Percentiles rank a stretch among this genome's conserved stretches.
Conservation (phyloP, 2,113 vertebrate species). For the Eptesicus fuscus region DNA sequence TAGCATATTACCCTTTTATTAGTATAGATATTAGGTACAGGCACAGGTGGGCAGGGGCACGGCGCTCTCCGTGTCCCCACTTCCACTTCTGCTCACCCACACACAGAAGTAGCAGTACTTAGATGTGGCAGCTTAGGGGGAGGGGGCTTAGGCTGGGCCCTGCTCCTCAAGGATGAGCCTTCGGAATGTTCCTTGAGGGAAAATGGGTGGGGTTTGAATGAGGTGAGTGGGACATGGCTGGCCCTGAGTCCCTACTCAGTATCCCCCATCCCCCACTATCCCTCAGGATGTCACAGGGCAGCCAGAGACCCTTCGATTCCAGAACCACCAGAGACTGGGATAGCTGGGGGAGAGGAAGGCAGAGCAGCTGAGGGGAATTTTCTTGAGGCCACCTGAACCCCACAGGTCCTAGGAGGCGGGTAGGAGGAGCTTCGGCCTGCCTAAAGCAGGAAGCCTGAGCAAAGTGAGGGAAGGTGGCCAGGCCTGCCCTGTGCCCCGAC, state of each 20-base stretch:
- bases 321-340: constrained; percentile 41
- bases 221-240: background rate
- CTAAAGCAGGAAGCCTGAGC: constrained; percentile 12
- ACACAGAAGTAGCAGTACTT: constrained; percentile 69
- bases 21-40: constrained; percentile 76
- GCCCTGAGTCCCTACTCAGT: background rate
- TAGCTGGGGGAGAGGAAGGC: background rate
- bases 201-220: background rate
- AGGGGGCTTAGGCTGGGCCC: background rate
- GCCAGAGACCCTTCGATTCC: constrained; percentile 41
- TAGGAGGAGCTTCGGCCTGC: background rate
- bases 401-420: background rate
- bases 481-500: constrained; percentile 20
- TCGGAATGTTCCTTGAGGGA: constrained; percentile 64
- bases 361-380: constrained; percentile 15
- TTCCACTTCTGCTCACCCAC: constrained; percentile 44
- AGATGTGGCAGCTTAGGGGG: constrained; percentile 46
- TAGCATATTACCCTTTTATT: too few relatives aligned
- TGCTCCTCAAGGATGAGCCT: constrained; percentile 53
- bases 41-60: constrained; percentile 13
- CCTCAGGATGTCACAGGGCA: background rate
- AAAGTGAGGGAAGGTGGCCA: constrained; percentile 26
- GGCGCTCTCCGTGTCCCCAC: background rate
- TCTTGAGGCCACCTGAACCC: constrained; percentile 31
- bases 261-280: background rate